Base-by-base conservation (phyloP, 2,888 invertebrate species). In the Mamestra brassicae region DNA sequence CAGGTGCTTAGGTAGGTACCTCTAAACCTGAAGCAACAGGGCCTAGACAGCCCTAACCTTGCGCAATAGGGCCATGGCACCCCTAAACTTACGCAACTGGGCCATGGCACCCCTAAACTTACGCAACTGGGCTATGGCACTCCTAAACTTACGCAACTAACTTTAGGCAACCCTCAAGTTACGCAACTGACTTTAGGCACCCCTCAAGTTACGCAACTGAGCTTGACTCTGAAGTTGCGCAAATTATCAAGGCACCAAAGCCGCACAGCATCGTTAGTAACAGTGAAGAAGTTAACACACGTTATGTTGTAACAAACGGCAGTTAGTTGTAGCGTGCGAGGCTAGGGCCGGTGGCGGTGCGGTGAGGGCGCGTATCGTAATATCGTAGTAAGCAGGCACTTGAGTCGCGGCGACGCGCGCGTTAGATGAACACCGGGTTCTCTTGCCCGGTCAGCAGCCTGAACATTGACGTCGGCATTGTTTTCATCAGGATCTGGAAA, bases 391-490 rank as follows among this genome's bases (percentile, higher is more conserved):
- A 89, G 97, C 97, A 97, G 97, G 97, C 97, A 97, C 97, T 97
- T 97, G 97, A 93, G 95, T 92, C 92, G 92, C 84, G 80, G 62
- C 75, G 89, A 90, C 90, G 85, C 87, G 88, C 88, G 90, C 91
- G 90, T 93, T 98, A 99, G 97, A 99, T 99, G 97, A 99, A 99
- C 96, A 99, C 98, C 88, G 99, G 99, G 95, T 99, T 99, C 97
- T 99, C 99, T 97, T 99, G 99, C 80, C 99, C 99, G 88, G 99
- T 99, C 92, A 99, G 97, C 93, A 99, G 97, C 91, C 99, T 98
- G 97, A 99, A 99, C 99, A 99, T 99, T 86, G 99, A 99, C 87
- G 99, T 99, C 90, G 99, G 99, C 99, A 99, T 99, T 79, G 99
- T 99, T 97, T 99, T 99, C 99, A 99, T 99, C 90, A 99, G 97